These are phyloP conservation scores for Stercorarius parasiticus DNA, from an alignment of 2,113 vertebrate genomes.

Conservation along the genomic window DNA sequence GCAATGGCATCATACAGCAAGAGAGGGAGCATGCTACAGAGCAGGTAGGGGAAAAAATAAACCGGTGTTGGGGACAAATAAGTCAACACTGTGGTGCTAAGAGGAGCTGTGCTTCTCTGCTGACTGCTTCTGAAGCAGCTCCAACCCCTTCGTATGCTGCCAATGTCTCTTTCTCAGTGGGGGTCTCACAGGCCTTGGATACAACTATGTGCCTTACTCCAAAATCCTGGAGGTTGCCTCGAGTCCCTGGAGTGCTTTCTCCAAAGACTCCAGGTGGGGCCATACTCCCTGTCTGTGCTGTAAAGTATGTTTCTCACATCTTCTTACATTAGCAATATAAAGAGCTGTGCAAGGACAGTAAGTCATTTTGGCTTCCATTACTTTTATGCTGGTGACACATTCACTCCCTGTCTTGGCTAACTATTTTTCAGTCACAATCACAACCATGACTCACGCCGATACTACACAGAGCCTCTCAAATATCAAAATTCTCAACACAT, in stretches of 20 bases:
- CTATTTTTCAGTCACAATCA: background rate
- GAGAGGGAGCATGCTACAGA: background rate
- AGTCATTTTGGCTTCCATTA: background rate
- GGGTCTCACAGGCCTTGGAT: rapidly evolving
- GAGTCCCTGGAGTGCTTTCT: background rate
- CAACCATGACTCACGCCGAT: rapidly evolving
- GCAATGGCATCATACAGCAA: background rate
- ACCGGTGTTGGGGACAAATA: background rate
- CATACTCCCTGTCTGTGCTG: background rate
- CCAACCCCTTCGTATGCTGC: background rate
- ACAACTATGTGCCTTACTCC: rapidly evolving
- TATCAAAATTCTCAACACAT: background rate
- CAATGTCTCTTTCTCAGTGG: background rate
- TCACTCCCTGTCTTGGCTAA: background rate
- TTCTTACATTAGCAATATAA: background rate
- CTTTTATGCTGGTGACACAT: background rate
- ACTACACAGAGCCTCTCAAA: background rate
- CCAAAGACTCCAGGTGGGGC: background rate
- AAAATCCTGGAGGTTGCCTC: background rate
- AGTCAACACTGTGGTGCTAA: background rate
- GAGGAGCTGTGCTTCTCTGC: background rate
- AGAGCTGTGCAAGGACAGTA: background rate
- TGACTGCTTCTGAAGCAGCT: background rate
- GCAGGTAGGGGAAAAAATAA: background rate
- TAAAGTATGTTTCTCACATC: background rate